phyloP scores from a whole-genome alignment of 2,888 invertebrate genomes.

The Noctua janthe region DNA sequence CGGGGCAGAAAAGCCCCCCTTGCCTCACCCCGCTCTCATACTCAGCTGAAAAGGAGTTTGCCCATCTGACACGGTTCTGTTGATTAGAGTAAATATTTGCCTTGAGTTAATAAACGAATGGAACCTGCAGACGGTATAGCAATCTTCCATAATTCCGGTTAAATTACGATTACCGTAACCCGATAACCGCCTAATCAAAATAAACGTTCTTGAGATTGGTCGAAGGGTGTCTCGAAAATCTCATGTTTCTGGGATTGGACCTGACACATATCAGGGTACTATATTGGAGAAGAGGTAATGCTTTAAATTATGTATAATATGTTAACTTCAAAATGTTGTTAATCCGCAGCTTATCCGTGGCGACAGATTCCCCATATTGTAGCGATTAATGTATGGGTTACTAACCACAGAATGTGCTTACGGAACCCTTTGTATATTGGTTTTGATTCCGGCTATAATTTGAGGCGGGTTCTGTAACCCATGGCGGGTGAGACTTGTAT shows the following conservation, averaged over 20 bases:
- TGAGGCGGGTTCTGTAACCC: background rate
- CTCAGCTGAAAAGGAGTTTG: too few species aligned
- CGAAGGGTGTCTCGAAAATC: background rate
- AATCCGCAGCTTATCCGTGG: background rate
- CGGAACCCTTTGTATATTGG: constrained; percentile 20
- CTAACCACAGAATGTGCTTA: constrained; percentile 29
- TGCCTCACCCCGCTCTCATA: too few species aligned
- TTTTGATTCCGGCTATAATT: constrained; percentile 23
- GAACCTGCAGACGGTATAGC: background rate
- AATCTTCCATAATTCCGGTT: constrained; percentile 10
- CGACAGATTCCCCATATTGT: background rate
- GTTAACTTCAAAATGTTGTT: constrained; percentile 1
- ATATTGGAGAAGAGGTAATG: background rate
- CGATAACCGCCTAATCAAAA: constrained; percentile 22
- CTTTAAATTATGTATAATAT: background rate
- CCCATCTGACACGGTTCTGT: too few species aligned
- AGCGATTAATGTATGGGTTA: background rate
- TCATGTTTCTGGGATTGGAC: constrained; percentile 12
- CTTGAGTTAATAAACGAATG: background rate
- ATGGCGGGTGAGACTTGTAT: background rate
- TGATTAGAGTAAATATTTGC: background rate
- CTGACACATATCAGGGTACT: background rate
- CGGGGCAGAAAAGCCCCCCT: too few species aligned
- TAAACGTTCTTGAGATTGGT: constrained; percentile 9
- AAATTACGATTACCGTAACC: constrained; percentile 31